Evolutionary conservation across 2,797 vertebrate genomes (phyloP).

Genomic region (Notoglanidium macrostoma): DNA sequence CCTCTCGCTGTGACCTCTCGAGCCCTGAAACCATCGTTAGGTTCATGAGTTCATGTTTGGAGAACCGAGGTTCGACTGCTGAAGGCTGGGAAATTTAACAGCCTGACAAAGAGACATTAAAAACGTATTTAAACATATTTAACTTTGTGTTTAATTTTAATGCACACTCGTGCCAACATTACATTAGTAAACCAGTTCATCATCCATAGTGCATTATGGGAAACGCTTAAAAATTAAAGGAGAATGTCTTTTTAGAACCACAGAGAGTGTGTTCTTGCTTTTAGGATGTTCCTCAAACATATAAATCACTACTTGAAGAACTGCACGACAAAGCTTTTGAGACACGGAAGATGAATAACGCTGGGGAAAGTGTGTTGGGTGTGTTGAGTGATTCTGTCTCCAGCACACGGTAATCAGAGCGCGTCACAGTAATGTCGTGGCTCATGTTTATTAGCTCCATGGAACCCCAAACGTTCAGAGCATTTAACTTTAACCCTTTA

Average conservation of each 20-base stretch:
- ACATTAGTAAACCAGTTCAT: neutral
- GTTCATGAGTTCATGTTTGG: neutral
- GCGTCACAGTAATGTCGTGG: no score
- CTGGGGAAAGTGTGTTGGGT: neutral
- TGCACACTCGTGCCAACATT: neutral
- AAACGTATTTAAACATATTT: neutral
- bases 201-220: neutral
- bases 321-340: neutral
- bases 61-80: no score
- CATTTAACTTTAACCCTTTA: neutral
- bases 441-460: neutral
- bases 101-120: neutral
- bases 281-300: neutral
- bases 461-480: neutral
- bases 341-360: neutral
- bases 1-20: neutral
- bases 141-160: neutral
- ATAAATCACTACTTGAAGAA: neutral
- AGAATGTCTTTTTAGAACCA: neutral
- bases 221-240: neutral
- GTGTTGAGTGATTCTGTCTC: neutral
- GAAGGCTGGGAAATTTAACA: neutral
- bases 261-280: neutral
- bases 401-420: neutral
- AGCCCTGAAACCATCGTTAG: neutral